These are phyloP conservation scores for Lagopus leucura DNA, from an alignment of 2,113 vertebrate genomes.

Conservation along the genomic window DNA sequence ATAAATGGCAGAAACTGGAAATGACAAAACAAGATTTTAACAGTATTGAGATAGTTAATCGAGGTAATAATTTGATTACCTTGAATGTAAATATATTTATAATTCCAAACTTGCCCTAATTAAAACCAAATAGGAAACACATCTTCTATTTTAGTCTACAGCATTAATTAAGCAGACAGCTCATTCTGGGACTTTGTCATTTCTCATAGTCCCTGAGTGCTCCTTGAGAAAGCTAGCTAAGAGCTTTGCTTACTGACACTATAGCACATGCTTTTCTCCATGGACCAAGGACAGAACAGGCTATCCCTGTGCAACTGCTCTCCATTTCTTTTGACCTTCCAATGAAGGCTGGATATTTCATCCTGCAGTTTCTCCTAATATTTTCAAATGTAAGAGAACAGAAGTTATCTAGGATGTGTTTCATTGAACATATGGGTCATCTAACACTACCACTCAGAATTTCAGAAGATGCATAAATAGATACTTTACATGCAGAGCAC, in stretches of 20 bases:
- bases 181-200: neutral
- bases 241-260: neutral
- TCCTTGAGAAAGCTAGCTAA: neutral
- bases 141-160: neutral
- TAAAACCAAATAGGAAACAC: neutral
- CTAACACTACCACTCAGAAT: neutral
- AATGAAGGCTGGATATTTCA: neutral
- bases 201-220: neutral
- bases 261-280: neutral
- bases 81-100: neutral
- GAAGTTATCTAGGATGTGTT: neutral
- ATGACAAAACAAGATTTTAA: neutral
- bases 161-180: neutral
- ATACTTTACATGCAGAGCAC: neutral
- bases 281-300: neutral
- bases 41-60: neutral
- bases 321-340: neutral
- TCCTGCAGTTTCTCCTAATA: neutral
- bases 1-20: neutral
- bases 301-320: neutral
- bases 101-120: neutral
- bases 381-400: neutral
- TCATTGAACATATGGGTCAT: neutral
- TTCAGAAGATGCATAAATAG: neutral
- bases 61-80: neutral